A percentile compares a stretch with the other conserved stretches of the same genome.
phyloP scores from a whole-genome alignment of 1,140 invertebrate genomes.

The Notospermus geniculatus region DNA sequence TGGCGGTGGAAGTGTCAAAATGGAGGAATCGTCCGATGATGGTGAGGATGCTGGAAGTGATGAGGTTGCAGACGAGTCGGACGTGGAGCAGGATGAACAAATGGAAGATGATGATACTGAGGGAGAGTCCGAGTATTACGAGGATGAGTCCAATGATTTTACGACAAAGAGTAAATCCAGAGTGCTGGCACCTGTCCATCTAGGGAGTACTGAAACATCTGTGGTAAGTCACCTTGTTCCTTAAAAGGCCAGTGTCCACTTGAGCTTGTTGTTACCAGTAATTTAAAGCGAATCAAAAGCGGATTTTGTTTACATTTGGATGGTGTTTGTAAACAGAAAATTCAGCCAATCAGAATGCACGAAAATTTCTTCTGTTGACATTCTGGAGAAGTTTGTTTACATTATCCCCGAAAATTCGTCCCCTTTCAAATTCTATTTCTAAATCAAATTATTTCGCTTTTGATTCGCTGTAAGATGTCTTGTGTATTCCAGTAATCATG shows the following conservation, averaged over 20 bases:
- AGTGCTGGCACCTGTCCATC: background rate
- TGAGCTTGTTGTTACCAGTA: background rate
- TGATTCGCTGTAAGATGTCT: no score
- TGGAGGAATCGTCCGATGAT: constrained; percentile 18
- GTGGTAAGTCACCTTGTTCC: no score
- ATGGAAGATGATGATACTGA: constrained; percentile 22
- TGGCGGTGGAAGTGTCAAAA: background rate
- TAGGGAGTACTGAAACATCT: background rate
- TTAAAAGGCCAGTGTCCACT: background rate
- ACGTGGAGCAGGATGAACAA: constrained; percentile 24
- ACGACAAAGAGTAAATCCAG: background rate
- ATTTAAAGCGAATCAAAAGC: background rate
- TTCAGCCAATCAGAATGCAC: background rate
- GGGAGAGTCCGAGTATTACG: constrained; percentile 13
- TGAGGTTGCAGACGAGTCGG: constrained; percentile 19
- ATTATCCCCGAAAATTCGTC: background rate
- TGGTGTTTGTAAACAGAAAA: no score
- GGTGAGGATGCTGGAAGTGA: constrained; percentile 29
- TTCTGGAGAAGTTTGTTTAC: background rate
- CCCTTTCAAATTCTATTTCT: no score
- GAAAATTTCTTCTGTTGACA: background rate
- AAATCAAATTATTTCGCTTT: no score
- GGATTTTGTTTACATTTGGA: no score
- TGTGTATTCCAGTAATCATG: background rate
- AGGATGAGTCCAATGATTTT: background rate